A percentile compares a stretch with the other conserved stretches of the same genome.
phyloP scores from a whole-genome alignment of 1,140 invertebrate species.

The Venturia canescens region DNA sequence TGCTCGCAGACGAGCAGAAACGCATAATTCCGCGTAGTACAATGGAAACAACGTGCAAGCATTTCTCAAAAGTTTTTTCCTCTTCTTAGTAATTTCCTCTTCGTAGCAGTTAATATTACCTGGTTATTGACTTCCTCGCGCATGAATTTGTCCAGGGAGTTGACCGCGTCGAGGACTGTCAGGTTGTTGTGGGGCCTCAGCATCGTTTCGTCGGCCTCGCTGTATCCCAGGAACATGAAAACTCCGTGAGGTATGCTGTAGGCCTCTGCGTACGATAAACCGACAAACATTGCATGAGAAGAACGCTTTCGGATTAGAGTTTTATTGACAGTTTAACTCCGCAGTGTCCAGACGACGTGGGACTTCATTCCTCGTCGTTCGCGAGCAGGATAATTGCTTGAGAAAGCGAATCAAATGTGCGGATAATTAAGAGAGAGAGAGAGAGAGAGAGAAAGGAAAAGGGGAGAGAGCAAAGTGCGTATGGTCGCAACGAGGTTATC shows the following conservation, averaged over 20 bases:
- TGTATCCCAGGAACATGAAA: conserved; percentile 92
- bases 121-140: conserved; percentile 83
- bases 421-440: not conserved
- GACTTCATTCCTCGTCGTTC: too few species aligned
- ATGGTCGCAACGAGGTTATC: conserved; percentile 22
- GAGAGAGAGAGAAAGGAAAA: conserved; percentile 41
- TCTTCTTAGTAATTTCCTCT: not conserved
- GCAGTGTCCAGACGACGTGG: too few species aligned
- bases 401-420: too few species aligned
- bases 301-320: too few species aligned
- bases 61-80: too few species aligned
- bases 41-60: too few species aligned
- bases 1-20: too few species aligned
- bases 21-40: too few species aligned
- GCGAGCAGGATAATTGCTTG: too few species aligned
- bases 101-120: conserved; percentile 72
- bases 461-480: conserved; percentile 52
- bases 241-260: conserved; percentile 88
- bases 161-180: conserved; percentile 87
- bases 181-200: conserved; percentile 87
- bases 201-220: conserved; percentile 89
- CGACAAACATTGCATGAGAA: not conserved
- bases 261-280: conserved; percentile 78
- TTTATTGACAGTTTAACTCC: too few species aligned
- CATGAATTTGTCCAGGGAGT: conserved; percentile 87